Evolutionary conservation across 2,888 invertebrate genomes (phyloP).

Genomic region (Leptura quadrifasciata): DNA sequence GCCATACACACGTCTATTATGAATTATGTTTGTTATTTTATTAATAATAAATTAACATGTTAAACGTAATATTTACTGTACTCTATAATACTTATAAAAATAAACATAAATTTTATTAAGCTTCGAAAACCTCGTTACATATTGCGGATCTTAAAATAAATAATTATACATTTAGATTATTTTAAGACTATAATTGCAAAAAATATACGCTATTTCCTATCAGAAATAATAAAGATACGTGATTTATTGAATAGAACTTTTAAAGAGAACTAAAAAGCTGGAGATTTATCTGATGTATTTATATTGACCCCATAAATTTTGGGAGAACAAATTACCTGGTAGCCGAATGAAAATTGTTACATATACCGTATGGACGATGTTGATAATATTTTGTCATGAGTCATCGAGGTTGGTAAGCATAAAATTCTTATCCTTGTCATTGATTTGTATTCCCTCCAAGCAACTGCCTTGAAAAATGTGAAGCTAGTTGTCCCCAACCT

Average conservation of each 20-base stretch:
- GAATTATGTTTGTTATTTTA: slow-evolving; percentile 16
- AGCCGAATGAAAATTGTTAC: not conserved
- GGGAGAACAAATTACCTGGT: too few relatives aligned
- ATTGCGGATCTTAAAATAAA: slow-evolving; percentile 30
- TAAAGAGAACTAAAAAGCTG: too few relatives aligned
- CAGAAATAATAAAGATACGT: not conserved
- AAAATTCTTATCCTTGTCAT: too few relatives aligned
- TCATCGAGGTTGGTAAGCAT: too few relatives aligned
- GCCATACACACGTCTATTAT: not conserved
- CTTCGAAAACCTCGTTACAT: slow-evolving; percentile 21
- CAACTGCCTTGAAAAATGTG: too few relatives aligned
- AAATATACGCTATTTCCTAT: not conserved
- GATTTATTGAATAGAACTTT: too few relatives aligned
- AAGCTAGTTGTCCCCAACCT: too few relatives aligned
- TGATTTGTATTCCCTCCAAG: too few relatives aligned
- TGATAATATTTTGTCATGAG: too few relatives aligned
- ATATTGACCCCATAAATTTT: too few relatives aligned
- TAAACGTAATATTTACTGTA: slow-evolving; percentile 35
- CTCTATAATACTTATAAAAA: slow-evolving; percentile 44
- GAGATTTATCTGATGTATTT: too few relatives aligned
- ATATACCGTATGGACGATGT: too few relatives aligned
- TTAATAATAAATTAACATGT: slow-evolving; percentile 4
- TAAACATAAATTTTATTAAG: slow-evolving; percentile 29
- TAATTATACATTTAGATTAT: slow-evolving; percentile 18
- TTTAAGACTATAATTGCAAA: slow-evolving; percentile 8